Conservation (phyloP, 2,113 vertebrate genomes). For the Oreocharis arfaki region DNA sequence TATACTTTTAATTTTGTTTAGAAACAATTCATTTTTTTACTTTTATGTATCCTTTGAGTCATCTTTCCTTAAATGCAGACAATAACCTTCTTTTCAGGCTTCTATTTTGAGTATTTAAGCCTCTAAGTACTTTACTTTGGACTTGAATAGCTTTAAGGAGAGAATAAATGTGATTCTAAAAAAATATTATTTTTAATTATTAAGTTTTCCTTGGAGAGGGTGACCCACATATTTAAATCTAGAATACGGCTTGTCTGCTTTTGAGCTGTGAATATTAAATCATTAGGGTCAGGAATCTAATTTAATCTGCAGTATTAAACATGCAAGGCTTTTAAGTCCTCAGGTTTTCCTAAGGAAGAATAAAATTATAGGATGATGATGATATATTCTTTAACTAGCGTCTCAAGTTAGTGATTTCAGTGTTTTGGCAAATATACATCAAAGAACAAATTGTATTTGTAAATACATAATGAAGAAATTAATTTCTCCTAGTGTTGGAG, state of each 20-base stretch:
- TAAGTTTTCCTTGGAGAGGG: slow-evolving; percentile 10
- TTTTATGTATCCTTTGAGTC: not conserved
- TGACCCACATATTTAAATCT: slow-evolving; percentile 2
- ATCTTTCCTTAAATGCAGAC: not conserved
- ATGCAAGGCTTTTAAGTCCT: not conserved
- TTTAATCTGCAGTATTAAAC: not conserved
- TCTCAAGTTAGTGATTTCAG: not conserved
- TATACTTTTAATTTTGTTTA: not conserved
- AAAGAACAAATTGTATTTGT: not conserved
- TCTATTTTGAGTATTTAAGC: not conserved
- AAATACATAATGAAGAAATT: not conserved
- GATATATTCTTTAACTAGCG: not conserved
- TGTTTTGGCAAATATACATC: not conserved
- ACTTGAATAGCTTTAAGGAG: not conserved
- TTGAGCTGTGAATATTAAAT: slow-evolving; percentile 10
- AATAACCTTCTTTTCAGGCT: not conserved
- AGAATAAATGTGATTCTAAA: not conserved
- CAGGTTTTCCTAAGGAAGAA: not conserved
- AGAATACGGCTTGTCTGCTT: not conserved
- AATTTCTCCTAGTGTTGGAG: not conserved
- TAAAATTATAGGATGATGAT: not conserved
- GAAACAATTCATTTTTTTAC: not conserved
- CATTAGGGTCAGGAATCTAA: not conserved
- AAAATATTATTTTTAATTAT: not conserved
- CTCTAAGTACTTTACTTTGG: not conserved